Evolutionary conservation across 1,140 invertebrate genomes (phyloP), one percentile per base, ranked within the genome.

Genomic region (Dinothrombium tinctorium): DNA sequence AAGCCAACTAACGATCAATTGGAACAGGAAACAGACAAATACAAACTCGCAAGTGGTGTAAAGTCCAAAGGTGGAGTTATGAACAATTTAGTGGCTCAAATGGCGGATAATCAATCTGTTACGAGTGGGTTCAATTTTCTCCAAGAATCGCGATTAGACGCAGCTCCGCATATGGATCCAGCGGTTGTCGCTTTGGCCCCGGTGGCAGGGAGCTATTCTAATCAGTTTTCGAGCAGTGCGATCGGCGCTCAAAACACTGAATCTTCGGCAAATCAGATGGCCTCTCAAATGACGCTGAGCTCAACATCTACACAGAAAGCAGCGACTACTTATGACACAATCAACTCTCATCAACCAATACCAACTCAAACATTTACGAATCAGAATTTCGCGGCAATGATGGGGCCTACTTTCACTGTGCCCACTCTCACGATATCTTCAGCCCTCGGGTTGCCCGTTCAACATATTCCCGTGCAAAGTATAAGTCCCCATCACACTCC

Each of bases 151-250:
- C 21, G 26, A 17, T 21, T 29, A 21, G 31, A 40, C 48, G 24
- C 40, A 55, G 55, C 56, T 20, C 56, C 57, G 9, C 57, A 59
- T 37, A 55, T 58, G 51, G 60, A 62, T 46, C 60, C 60, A 17
- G 60, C 60, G 26, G 58, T 61, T 15, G 57, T 61, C 4, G 58
- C 54, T 33, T 57, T 56, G 8, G 51, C 51, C 35, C 54, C 56
- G 7, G 55, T 55, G 47, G 43, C 46, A 12, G 25, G 25, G 12
- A 14, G 37, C n/a, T 45, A 26, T 47, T 54, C 48, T n/a, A 23
- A 38, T 22, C 35, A 28, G 33, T 33, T 20, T 19, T 28, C 31
- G 12, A 46, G 42, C 20, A 38, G 33, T 32, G n/a, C n/a, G n/a
- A n/a, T n/a, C n/a, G n/a, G n/a, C n/a, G n/a, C n/a, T n/a, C 17